Base-by-base conservation (phyloP, 1,140 invertebrate genomes). In the Bombus soroeensis region DNA sequence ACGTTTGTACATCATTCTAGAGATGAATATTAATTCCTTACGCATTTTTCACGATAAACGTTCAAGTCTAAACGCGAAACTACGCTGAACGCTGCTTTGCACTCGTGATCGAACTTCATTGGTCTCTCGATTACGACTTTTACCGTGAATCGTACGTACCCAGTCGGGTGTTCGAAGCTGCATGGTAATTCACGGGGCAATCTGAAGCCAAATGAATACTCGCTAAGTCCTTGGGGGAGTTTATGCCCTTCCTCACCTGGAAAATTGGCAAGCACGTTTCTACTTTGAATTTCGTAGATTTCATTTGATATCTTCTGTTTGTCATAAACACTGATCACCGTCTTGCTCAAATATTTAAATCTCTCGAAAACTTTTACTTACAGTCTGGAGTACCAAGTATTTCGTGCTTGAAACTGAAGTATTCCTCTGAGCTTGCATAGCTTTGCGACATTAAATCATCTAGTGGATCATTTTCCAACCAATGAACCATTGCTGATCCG, bases 101-200 rank as follows among this genome's bases (percentile, higher is more conserved):
- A 93, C 85, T 95, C 95, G 72, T 96, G 94, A 90, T 96, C 95
- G 80, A 96, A 96, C 32, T 93, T 94, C 96, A 96, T 96, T 10
- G 96, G 95, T 81, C 96, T 95, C 66, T 96, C 95, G 85, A 96
- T 94, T 70, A 96, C 94, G 15, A 95, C 96, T 87, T 96, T 96
- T 28, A 96, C 83, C 91, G 94, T 96, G 87, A 96, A 97, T 66
- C 96, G 92, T 41, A 96, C 94, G 85, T 93, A 93, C 22, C 96
- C 96, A 91, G 95, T 91, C 73, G 94, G 92, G 15, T 96, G 96
- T 90, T 96, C 96, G 93, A 96, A 96, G 41, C 96, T 96, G 70
- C 95, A 94, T 0, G 95, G 95, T 77, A 96, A 92, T 15, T 93
- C 93, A 25, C 91, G 82, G 6, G 96, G 96, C 8, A 96, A 86